Base-by-base conservation (phyloP, 2,113 vertebrate species). In the Chaetura pelagica region DNA sequence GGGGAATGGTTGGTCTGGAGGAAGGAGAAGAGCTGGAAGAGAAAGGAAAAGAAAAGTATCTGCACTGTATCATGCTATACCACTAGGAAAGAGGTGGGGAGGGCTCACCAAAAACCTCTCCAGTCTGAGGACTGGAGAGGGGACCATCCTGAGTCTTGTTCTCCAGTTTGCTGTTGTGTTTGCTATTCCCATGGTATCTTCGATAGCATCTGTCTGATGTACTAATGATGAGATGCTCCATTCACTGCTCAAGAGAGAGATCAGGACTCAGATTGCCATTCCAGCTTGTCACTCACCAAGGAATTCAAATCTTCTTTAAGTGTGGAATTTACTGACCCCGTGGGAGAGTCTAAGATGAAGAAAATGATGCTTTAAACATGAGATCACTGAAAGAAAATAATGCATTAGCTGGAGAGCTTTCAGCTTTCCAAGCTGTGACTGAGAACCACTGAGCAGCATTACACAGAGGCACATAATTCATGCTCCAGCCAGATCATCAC, bases 291-390 rank as follows among this genome's bases (percentile, higher is more conserved):
- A 96, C 71, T 97, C 93, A 95, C 46, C 59, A 87, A 89, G 84
- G 89, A 95, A 94, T 96, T 97, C 94, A 94, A 96, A 93, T 91
- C 84, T 90, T 93, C 79, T 97, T 97, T 95, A 93, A 93, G 83
- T 73, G 26, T 59, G 48, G 85, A 94, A 93, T 88, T 97, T 96
- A 93, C 93, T 93, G 91, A 89, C 40, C 89, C 81, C 2, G 0
- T 0, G 44, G 63, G 93, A 91, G 48, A 90, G 63, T 38, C 67
- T 52, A 51, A 77, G 68, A 66, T 51, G 86, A 34, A 80, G 63
- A 67, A 94, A 96, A 93, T 57, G 21, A 77, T 90, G 59, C 77
- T 94, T 96, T 93, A 95, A 94, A 90, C 75, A 90, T 96, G 94
- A 95, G 73, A 93, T 96, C 95, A 95, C 54, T 69, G 86, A 92